phyloP scores from a whole-genome alignment of 2,888 invertebrate genomes.

The Abscondita cerata region DNA sequence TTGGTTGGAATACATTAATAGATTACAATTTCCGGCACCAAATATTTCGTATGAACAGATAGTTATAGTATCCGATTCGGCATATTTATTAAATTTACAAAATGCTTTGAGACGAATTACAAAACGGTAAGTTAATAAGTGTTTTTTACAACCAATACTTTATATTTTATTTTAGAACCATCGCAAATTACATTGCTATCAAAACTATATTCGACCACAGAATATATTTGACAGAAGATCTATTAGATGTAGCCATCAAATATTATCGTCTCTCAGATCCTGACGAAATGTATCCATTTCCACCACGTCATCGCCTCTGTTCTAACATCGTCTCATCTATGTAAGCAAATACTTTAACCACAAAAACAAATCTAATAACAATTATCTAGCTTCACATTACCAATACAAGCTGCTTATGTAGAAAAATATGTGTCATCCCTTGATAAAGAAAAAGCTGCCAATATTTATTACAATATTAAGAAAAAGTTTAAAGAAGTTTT shows the following conservation, averaged over 20 bases:
- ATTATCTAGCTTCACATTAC: conserved; percentile 30
- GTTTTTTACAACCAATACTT: not conserved
- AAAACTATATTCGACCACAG: conserved; percentile 49
- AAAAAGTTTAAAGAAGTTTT: conserved; percentile 49
- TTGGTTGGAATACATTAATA: conserved; percentile 54
- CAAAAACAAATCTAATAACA: too few species aligned
- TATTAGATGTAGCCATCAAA: conserved; percentile 45
- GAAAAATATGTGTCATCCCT: conserved; percentile 50
- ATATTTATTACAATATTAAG: conserved; percentile 53
- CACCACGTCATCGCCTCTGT: conserved; percentile 35
- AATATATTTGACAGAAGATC: conserved; percentile 47
- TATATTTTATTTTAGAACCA: conserved; percentile 41
- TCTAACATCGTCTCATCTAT: conserved; percentile 26
- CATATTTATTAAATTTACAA: conserved; percentile 49
- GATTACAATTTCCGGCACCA: conserved; percentile 45
- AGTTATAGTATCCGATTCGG: conserved; percentile 48
- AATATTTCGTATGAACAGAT: conserved; percentile 50
- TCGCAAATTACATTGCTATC: conserved; percentile 55
- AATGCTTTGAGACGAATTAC: conserved; percentile 46
- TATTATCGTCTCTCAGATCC: too few species aligned
- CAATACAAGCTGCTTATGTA: conserved; percentile 48
- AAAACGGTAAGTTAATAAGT: conserved; percentile 53
- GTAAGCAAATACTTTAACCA: conserved; percentile 23
- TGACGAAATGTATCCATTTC: conserved; percentile 1
- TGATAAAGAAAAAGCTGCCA: conserved; percentile 43